Percentiles rank a stretch among this genome's conserved stretches.
Conservation (phyloP, 2,888 invertebrate genomes). For the Anaspis maculata region DNA sequence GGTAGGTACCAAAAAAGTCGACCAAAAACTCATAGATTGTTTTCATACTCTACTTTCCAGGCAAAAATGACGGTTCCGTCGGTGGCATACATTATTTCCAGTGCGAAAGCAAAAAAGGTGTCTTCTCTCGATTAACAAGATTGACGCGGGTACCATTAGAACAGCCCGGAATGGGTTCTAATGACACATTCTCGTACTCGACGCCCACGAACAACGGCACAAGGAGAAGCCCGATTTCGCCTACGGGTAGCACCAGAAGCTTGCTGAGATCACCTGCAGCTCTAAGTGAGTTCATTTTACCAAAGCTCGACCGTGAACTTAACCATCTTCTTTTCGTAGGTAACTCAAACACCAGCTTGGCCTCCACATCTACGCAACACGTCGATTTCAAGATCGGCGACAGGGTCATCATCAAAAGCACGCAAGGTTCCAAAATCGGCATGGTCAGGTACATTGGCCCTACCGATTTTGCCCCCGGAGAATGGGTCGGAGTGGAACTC, state of each 20-base stretch:
- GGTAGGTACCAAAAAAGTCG: too few relatives aligned
- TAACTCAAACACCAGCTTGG: conserved; percentile 45
- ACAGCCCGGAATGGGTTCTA: conserved; percentile 40
- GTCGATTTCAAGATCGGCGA: conserved; percentile 77
- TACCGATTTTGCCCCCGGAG: conserved; percentile 85
- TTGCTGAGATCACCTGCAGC: conserved; percentile 29
- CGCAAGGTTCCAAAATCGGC: conserved; percentile 83
- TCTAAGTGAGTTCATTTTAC: conserved; percentile 23
- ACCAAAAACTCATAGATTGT: too few relatives aligned
- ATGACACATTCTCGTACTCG: conserved; percentile 34
- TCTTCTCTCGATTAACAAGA: conserved; percentile 84
- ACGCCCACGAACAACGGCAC: conserved; percentile 26
- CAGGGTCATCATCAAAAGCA: conserved; percentile 80
- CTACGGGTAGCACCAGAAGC: conserved; percentile 33
- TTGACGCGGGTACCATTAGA: conserved; percentile 65
- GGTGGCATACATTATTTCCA: conserved; percentile 89
- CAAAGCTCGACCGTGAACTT: neutral
- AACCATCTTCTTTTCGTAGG: conserved; percentile 32
- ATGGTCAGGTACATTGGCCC: conserved; percentile 76
- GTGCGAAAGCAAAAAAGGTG: conserved; percentile 86
- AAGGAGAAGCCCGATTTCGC: conserved; percentile 33
- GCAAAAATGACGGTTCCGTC: conserved; percentile 95
- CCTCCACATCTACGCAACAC: conserved; percentile 38
- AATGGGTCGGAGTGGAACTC: conserved; percentile 94
- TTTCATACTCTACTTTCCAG: too few relatives aligned